phyloP scores from a whole-genome alignment of 2,113 vertebrate species.

The Peromyscus leucopus region DNA sequence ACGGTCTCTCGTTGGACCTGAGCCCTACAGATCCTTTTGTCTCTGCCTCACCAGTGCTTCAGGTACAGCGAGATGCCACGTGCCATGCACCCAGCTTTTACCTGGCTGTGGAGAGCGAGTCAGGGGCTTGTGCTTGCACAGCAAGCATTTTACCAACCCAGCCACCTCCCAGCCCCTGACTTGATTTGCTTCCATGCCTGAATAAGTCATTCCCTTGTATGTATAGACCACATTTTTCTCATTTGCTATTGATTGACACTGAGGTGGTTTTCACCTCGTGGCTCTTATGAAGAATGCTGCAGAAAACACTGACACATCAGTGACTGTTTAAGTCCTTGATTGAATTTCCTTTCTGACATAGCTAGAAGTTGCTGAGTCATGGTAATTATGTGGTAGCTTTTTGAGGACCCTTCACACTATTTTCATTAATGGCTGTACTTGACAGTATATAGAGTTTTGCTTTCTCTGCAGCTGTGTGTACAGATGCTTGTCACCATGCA shows the following conservation, averaged over 20 bases:
- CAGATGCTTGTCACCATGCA: neutral
- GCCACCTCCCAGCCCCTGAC: neutral
- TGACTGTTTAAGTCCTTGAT: neutral
- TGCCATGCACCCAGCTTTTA: neutral
- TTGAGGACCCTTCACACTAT: neutral
- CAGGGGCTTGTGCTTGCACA: neutral
- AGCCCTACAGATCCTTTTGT: neutral
- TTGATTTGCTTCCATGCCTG: slow-evolving; percentile 10
- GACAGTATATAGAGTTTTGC: neutral
- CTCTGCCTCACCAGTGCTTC: neutral
- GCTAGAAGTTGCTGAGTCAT: neutral
- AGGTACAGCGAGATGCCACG: neutral
- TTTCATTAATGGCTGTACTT: neutral
- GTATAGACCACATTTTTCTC: neutral
- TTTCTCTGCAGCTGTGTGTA: neutral
- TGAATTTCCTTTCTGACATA: slow-evolving; percentile 48
- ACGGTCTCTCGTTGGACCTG: neutral
- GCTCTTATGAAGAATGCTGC: neutral
- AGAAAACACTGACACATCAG: neutral
- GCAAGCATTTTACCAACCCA: neutral
- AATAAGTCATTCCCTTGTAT: slow-evolving; percentile 11
- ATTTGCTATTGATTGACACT: neutral
- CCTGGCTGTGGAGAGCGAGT: neutral
- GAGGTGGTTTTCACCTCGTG: neutral
- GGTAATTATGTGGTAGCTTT: slow-evolving; percentile 14